Conservation (phyloP, 2,113 vertebrate species). For the Catharus minimus region DNA sequence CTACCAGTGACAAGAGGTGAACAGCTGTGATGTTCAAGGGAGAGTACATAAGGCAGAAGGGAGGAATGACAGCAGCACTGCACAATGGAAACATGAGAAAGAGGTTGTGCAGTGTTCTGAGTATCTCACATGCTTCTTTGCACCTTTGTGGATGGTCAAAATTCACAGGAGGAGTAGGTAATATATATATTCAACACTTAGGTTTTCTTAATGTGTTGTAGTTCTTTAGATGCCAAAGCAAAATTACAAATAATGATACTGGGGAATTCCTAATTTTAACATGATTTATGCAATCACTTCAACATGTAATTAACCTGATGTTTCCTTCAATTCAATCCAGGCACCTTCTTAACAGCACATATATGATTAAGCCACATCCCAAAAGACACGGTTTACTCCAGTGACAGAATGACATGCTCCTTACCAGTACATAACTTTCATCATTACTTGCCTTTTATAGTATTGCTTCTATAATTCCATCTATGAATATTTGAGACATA, state of each 20-base stretch:
- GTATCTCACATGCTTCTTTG: neutral
- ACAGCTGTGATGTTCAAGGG: neutral
- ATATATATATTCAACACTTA: neutral
- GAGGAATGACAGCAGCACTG: neutral
- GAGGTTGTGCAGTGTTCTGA: neutral
- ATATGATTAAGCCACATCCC: neutral
- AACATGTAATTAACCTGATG: neutral
- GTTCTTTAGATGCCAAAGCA: neutral
- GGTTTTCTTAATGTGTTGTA: neutral
- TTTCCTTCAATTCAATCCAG: neutral
- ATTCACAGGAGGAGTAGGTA: neutral
- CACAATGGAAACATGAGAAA: accelerated
- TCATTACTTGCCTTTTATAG: neutral
- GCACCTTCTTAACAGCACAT: neutral
- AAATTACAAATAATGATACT: neutral
- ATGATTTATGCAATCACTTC: neutral
- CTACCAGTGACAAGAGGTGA: neutral
- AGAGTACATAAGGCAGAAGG: neutral
- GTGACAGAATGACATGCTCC: neutral
- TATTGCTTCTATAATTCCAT: neutral
- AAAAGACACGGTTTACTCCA: neutral
- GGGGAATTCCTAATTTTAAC: neutral
- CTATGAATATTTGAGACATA: neutral
- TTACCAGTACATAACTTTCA: neutral
- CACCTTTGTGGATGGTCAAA: neutral